Evolutionary conservation across 2,113 vertebrate species (phyloP), one percentile per base, ranked within the genome.

Genomic region (Sphyrna mokarran): DNA sequence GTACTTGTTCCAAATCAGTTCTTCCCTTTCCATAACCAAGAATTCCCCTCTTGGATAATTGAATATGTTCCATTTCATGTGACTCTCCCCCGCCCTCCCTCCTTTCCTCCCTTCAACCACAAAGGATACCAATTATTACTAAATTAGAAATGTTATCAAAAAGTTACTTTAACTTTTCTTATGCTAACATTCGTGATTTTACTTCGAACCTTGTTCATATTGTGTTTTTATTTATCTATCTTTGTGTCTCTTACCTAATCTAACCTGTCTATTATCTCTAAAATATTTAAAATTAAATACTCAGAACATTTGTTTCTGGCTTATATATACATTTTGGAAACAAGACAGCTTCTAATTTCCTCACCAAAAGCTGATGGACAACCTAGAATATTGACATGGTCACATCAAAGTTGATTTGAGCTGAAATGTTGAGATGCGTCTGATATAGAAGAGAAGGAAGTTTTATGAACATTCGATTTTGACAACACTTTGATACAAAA

Each of bases 201-300:
- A 89, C 6, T 90, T 90, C 26, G 61, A 14, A 18, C 33, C 33
- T 18, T 16, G 58, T 48, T 89, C 86, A 7, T 91, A 16, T 80
- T 37, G n/a, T 80, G 7, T 78, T 33, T n/a, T 13, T 78, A 37
- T 80, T 80, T 37, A 80, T 80, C 37, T 80, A 37, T 37, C 48
- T 89, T 54, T 86, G 48, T n/a, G 89, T 63, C 4, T 33, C 78
- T 58, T n/a, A 63, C 16, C 18, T 63, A 14, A 58, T 91, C 29
- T n/a, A 63, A 80, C n/a, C 58, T 18, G 54, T 91, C 85, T 91
- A 61, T 91, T 5, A 91, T 63, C 58, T 18, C 29, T 63, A 66
- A 91, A 63, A n/a, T 63, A n/a, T 61, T 63, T 91, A 80, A 33
- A n/a, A 63, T 91, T 91, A 40, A 91, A 90, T 90, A 58, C 13